Percentiles rank a stretch among this genome's conserved stretches.
These are phyloP conservation scores for Sus scrofa DNA, from an alignment of 2,113 vertebrate genomes.

Conservation along the genomic window T2T-Sscrofa CM000812.6:32776501-32777000, in stretches of 20 bases:
- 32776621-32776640: background rate
- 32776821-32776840: background rate
- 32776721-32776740: background rate
- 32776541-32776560: background rate
- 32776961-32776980: background rate
- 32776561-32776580: background rate
- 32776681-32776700: background rate
- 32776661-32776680: background rate
- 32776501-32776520: background rate
- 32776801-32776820: background rate
- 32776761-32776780: background rate
- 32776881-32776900: background rate
- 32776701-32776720: background rate
- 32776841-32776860: background rate
- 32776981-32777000: background rate
- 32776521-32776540: background rate
- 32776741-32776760: background rate
- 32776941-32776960: background rate
- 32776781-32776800: background rate
- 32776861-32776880: background rate
- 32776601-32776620: background rate
- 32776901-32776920: background rate
- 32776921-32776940: background rate
- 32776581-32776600: background rate
- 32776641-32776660: background rate